These are phyloP conservation scores for Oasisia sp. DNA, from an alignment of 2,888 invertebrate species.

Conservation along the genomic window DNA sequence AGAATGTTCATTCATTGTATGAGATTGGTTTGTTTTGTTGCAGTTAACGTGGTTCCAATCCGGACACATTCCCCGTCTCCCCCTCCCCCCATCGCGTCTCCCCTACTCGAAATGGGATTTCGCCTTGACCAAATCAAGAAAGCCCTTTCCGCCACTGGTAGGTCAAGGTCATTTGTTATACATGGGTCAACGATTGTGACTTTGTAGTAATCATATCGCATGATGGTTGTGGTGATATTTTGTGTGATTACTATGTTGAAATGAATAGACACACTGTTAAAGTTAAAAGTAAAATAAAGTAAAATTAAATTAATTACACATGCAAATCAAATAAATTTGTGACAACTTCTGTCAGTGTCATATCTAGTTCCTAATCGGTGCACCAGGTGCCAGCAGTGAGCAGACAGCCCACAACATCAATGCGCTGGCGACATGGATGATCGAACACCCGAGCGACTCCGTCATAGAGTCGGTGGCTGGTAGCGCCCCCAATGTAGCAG, in stretches of 20 bases:
- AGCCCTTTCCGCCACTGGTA: conserved; percentile 71
- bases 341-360: neutral
- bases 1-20: neutral
- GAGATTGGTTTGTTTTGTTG: neutral
- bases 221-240: too few species aligned
- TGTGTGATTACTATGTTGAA: too few species aligned
- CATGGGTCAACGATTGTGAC: neutral
- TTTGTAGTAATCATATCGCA: too few species aligned
- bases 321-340: neutral
- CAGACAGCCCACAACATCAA: conserved; percentile 70
- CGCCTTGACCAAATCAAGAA: conserved; percentile 70
- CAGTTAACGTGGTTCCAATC: conserved; percentile 14
- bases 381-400: conserved; percentile 65
- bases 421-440: conserved; percentile 74
- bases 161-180: neutral
- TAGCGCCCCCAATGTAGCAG: conserved; percentile 12
- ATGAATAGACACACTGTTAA: too few species aligned
- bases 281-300: neutral
- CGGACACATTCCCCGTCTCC: conserved; percentile 57
- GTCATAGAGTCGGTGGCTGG: neutral
- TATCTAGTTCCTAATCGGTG: neutral
- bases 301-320: neutral
- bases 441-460: conserved; percentile 70
- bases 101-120: conserved; percentile 75
- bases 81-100: conserved; percentile 69